Conservation (phyloP, 2,113 vertebrate genomes). For the Castor canadensis region DNA sequence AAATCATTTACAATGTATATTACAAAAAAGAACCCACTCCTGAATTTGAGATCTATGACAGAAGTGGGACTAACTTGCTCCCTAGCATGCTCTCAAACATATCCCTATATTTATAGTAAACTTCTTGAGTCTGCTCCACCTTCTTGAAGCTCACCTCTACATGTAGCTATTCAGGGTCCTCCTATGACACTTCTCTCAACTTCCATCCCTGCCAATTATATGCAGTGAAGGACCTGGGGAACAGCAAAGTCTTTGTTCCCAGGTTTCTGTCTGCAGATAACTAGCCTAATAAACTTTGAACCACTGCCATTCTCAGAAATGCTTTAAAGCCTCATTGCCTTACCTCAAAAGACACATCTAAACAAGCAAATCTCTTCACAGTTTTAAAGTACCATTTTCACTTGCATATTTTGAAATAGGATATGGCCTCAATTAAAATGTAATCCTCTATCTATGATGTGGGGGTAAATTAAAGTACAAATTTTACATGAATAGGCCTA, state of each 20-base stretch:
- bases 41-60: not conserved
- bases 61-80: not conserved
- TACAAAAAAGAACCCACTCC: not conserved
- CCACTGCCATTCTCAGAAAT: not conserved
- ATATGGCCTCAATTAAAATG: conserved; percentile 54
- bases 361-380: conserved; percentile 8
- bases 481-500: not conserved
- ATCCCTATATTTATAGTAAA: not conserved
- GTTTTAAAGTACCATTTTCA: conserved; percentile 36
- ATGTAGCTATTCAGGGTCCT: not conserved
- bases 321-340: conserved; percentile 25
- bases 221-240: not conserved
- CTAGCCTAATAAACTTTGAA: conserved; percentile 3
- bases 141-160: not conserved
- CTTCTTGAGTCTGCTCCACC: rapidly evolving
- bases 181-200: rapidly evolving
- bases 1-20: not conserved
- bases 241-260: not conserved
- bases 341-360: conserved; percentile 5
- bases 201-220: not conserved
- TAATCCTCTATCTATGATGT: not conserved
- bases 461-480: not conserved
- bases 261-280: not conserved
- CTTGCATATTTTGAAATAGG: not conserved
- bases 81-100: not conserved